These are phyloP conservation scores for Crossoptilon crossoptilon DNA, from an alignment of 2,797 vertebrate species.

Conservation along the genomic window DNA sequence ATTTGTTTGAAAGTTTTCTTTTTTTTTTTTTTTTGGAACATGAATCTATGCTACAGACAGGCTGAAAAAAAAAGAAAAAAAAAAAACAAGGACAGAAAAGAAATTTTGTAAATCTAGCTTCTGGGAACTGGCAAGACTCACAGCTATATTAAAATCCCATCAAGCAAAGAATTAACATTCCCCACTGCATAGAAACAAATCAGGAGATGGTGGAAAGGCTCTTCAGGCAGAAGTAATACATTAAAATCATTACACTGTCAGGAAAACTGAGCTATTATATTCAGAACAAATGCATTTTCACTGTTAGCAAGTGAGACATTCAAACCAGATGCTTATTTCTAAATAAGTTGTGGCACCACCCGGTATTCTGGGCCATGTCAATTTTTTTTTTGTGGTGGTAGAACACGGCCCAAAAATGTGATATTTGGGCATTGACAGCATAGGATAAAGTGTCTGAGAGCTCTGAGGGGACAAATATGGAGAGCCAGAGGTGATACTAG, in stretches of 20 bases:
- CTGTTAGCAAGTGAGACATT: background rate
- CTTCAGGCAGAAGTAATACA: background rate
- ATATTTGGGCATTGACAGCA: background rate
- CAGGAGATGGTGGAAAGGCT: background rate
- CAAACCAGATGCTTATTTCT: background rate
- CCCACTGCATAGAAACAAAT: background rate
- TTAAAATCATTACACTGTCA: background rate
- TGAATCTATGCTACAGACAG: background rate
- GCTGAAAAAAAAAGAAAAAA: background rate
- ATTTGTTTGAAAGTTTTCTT: background rate
- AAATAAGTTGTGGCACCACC: background rate
- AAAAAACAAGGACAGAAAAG: background rate
- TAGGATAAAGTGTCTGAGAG: background rate
- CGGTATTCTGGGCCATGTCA: background rate
- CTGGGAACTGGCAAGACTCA: background rate
- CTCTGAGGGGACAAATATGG: fast-evolving
- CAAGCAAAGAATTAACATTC: background rate
- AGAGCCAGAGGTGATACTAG: background rate
- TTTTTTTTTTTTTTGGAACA: background rate
- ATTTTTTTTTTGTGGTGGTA: background rate
- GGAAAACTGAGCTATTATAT: background rate
- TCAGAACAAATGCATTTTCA: background rate
- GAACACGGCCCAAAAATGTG: background rate
- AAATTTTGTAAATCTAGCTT: background rate
- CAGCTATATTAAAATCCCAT: background rate